Percentiles rank a stretch among this genome's conserved stretches.
phyloP scores from a whole-genome alignment of 2,797 vertebrate genomes.

The Liasis olivaceus region DNA sequence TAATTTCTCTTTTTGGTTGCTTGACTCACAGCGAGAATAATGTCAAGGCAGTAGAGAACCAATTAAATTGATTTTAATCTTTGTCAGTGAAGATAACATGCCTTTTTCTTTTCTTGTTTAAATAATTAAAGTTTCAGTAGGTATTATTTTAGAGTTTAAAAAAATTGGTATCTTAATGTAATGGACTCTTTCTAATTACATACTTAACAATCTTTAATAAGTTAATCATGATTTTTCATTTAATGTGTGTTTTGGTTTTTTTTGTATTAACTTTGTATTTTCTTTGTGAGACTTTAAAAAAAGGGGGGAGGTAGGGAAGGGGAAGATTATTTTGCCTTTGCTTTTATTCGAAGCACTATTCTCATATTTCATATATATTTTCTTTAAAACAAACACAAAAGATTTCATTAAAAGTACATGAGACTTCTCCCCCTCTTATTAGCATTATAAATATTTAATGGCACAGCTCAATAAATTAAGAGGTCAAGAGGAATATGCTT shows the following conservation, averaged over 20 bases:
- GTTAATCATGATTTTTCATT: slow-evolving; percentile 82
- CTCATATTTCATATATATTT: slow-evolving; percentile 42
- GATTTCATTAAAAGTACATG: slow-evolving; percentile 11
- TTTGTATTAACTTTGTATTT: slow-evolving; percentile 79
- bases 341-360: slow-evolving; percentile 52
- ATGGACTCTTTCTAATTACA: slow-evolving; percentile 83
- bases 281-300: slow-evolving; percentile 67
- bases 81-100: slow-evolving; percentile 84
- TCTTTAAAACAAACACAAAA: slow-evolving; percentile 41
- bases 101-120: slow-evolving; percentile 82
- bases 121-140: slow-evolving; percentile 87
- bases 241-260: slow-evolving; percentile 71
- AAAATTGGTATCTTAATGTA: slow-evolving; percentile 82
- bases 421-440: slow-evolving; percentile 34
- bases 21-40: slow-evolving; percentile 83
- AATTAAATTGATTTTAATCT: slow-evolving; percentile 89
- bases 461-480: slow-evolving; percentile 49
- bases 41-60: slow-evolving; percentile 82
- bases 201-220: slow-evolving; percentile 82
- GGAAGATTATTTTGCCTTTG: slow-evolving; percentile 36
- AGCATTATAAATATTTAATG: slow-evolving; percentile 57
- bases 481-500: slow-evolving; percentile 1
- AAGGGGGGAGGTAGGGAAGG: slow-evolving; percentile 52
- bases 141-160: slow-evolving; percentile 84
- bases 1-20: slow-evolving; percentile 84